Conservation (phyloP, 2,113 vertebrate species). For the Pygathrix nemaeus region DNA sequence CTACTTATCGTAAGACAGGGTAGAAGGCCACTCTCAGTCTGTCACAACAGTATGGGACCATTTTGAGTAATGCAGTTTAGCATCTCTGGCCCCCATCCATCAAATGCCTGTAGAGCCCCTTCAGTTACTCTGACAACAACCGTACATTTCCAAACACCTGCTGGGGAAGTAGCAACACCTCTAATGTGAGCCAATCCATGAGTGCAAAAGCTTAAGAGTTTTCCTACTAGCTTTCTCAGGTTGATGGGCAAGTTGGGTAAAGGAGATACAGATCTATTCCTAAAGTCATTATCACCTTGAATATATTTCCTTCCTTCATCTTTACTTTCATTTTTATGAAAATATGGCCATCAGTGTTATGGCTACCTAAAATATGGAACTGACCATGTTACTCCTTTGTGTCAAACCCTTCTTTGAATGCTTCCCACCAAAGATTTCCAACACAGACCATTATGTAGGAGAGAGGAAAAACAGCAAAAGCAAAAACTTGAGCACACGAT, state of each 20-base stretch:
- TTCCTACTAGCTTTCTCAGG: not conserved
- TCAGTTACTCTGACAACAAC: not conserved
- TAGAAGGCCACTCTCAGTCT: not conserved
- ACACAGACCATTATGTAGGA: not conserved
- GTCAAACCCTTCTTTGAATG: constrained; percentile 18
- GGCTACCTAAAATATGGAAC: not conserved
- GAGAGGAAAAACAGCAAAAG: not conserved
- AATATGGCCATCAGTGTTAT: not conserved
- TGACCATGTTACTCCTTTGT: not conserved
- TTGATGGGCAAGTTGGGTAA: not conserved
- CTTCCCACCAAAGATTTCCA: not conserved
- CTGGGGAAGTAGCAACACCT: not conserved
- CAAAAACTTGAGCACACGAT: not conserved
- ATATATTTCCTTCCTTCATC: not conserved
- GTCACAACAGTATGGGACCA: not conserved
- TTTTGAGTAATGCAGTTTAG: not conserved
- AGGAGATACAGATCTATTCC: not conserved
- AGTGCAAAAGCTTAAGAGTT: not conserved
- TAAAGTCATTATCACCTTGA: not conserved
- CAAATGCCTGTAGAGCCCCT: not conserved
- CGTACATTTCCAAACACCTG: not conserved
- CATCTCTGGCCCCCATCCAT: not conserved
- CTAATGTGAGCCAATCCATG: not conserved
- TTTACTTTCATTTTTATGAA: not conserved
- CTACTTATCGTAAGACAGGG: not conserved